Percentiles rank a stretch among this genome's conserved stretches.
These are phyloP conservation scores for Meriones unguiculatus DNA, from an alignment of 2,113 vertebrate species.

Conservation along the genomic window DNA sequence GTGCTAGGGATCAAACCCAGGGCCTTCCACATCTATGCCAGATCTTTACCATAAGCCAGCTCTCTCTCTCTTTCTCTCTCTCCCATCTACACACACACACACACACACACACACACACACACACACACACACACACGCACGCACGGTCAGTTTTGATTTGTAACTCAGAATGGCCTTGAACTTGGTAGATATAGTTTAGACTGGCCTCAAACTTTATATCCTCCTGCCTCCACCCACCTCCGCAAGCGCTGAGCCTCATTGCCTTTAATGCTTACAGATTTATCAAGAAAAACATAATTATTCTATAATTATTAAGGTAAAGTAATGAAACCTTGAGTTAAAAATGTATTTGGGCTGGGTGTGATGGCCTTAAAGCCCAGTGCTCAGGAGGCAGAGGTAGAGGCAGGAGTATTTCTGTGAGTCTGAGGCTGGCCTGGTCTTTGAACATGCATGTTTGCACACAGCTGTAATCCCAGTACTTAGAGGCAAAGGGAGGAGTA, in stretches of 20 bases:
- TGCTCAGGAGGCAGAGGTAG: background rate
- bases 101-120: background rate
- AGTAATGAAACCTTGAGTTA: background rate
- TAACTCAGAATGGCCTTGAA: background rate
- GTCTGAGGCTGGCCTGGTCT: background rate
- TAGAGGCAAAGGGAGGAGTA: background rate
- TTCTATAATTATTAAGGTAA: background rate
- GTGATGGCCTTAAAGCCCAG: background rate
- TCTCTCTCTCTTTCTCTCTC: background rate
- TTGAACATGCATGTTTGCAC: background rate
- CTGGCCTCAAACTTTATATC: background rate
- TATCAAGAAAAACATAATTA: constrained; percentile 11
- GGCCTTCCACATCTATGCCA: background rate
- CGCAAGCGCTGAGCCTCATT: background rate
- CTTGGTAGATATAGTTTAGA: background rate
- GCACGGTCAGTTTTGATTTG: background rate
- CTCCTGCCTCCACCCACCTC: background rate
- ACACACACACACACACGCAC: background rate
- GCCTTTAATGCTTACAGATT: background rate
- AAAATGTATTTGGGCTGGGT: background rate
- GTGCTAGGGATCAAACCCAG: background rate
- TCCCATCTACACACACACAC: background rate
- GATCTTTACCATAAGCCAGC: background rate
- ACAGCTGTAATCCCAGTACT: background rate
- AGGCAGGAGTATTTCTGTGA: background rate